Evolutionary conservation across 2,113 vertebrate genomes (phyloP), one percentile per base, ranked within the genome.

Genomic region (Apodemus speciosus): DNA sequence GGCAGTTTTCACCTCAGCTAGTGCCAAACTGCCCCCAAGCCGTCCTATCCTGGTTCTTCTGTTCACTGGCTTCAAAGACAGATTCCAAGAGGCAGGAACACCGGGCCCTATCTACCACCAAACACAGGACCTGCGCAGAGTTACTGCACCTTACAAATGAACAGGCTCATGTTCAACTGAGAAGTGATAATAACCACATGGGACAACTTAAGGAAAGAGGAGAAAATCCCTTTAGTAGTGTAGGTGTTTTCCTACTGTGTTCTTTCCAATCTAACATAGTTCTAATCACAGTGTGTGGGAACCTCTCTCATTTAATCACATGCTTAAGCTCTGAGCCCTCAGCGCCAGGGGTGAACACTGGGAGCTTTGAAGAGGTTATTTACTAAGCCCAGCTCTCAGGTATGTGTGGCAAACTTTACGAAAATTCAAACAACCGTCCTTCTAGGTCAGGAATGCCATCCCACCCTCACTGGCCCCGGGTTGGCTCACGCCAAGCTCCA

Each of bases 391-490:
- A 71, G 86, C 83, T 92, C 76, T 81, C 84, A 4, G 1, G 43
- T 53, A 62, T 69, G 51, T 80, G 75, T 38, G 27, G 58, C 73
- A 85, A 77, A 62, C 21, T 62, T 93, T 88, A 72, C 32, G 68
- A 85, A 96, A 95, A 85, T 68, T 46, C 80, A 58, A 38, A 46
- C 87, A 30, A 68, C 40, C 60, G 35, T 71, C 38, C 71, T 94
- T 51, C 16, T 40, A 84, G 81, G 64, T 71, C 71, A 81, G 49
- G n/a, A 53, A 9, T 46, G 64, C 49, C 46, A 3, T 18, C 9
- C 62, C 56, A 20, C 43, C 77, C 25, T 18, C 20, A 0, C 43
- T 68, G 66, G 56, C 38, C 71, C 66, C 13, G 15, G 73, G 27
- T 40, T 13, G 43, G 21, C 69, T 23, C 56, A 15, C 15, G 27